These are phyloP conservation scores for Phyllostomus discolor DNA, from an alignment of 2,113 vertebrate genomes.

Conservation along the genomic window DNA sequence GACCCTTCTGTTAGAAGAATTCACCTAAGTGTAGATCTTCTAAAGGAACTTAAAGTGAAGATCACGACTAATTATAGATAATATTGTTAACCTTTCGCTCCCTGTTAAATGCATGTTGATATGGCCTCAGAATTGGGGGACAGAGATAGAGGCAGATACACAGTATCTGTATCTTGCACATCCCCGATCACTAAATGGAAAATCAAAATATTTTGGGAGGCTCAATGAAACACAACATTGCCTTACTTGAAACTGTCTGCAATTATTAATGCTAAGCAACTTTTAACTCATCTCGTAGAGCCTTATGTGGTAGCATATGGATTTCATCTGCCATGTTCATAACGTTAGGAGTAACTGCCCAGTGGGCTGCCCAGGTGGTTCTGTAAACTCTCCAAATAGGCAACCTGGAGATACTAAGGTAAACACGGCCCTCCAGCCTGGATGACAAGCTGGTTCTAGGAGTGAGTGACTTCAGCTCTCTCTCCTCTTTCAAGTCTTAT, in stretches of 20 bases:
- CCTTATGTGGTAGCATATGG: neutral
- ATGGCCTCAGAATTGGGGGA: neutral
- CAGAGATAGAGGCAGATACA: neutral
- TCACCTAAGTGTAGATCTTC: neutral
- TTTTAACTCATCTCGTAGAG: neutral
- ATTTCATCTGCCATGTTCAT: neutral
- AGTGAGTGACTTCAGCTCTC: neutral
- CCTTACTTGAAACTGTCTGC: neutral
- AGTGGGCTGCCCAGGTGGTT: neutral
- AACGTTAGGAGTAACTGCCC: neutral
- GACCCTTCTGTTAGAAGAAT: constrained; percentile 6
- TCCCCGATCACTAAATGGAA: constrained; percentile 3
- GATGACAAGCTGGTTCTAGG: neutral
- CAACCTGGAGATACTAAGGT: neutral
- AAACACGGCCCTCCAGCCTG: neutral
- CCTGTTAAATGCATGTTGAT: neutral
- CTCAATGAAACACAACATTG: neutral
- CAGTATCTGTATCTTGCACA: neutral
- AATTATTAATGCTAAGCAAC: neutral
- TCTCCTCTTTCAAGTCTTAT: neutral
- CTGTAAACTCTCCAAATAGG: neutral
- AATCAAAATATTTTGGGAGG: neutral
- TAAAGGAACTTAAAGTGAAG: constrained; percentile 40
- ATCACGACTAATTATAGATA: neutral
- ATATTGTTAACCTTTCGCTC: neutral